Conservation (phyloP, 2,113 vertebrate species). For the Panthera tigris region DNA sequence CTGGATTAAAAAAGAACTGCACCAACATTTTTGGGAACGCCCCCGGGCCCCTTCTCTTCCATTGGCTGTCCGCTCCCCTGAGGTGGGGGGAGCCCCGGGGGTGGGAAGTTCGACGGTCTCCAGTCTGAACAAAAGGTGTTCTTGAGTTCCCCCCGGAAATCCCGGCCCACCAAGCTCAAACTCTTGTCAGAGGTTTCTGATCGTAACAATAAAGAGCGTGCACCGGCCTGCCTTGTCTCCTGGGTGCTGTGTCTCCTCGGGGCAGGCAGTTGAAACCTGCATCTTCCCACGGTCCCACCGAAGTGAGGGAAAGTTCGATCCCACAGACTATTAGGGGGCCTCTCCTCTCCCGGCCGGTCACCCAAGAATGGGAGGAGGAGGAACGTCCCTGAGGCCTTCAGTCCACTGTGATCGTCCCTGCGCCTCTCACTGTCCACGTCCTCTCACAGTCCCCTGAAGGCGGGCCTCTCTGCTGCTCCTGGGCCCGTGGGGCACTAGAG, state of each 20-base stretch:
- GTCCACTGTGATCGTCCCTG: not conserved
- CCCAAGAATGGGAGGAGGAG: not conserved
- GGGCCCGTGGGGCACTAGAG: accelerated
- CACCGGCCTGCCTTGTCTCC: not conserved
- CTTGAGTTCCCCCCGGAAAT: not conserved
- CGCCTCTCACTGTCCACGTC: not conserved
- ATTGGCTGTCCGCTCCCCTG: not conserved
- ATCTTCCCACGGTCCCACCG: not conserved
- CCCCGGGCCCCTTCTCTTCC: not conserved
- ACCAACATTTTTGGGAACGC: not conserved
- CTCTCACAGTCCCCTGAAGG: not conserved
- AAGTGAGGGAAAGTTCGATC: not conserved
- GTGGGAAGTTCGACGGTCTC: not conserved
- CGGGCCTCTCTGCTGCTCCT: not conserved
- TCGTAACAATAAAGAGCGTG: not conserved
- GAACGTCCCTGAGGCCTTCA: not conserved
- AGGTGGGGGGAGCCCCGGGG: not conserved
- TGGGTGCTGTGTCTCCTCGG: not conserved
- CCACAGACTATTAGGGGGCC: not conserved
- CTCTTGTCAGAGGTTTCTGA: not conserved
- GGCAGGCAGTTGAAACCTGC: not conserved
- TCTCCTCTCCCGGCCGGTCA: not conserved
- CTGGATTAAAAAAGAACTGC: not conserved
- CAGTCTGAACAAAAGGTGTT: not conserved
- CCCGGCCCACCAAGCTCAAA: not conserved